phyloP scores from a whole-genome alignment of 2,797 vertebrate genomes.

The Nyctalus aviator region DNA sequence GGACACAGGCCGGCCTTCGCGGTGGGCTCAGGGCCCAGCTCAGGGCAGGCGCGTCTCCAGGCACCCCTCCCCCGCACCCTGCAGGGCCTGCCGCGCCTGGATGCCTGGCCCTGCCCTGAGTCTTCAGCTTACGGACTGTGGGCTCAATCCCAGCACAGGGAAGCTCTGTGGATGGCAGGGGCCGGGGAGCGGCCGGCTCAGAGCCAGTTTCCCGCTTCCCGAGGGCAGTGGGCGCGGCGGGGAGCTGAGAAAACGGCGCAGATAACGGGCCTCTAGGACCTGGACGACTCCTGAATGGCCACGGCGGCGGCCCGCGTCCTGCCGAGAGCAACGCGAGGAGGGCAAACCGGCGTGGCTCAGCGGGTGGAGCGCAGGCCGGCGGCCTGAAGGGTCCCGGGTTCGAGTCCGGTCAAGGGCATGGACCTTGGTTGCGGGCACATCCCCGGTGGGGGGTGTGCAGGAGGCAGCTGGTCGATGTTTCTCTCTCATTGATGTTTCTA shows the following conservation, averaged over 20 bases:
- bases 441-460: too few relatives aligned
- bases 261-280: constrained; percentile 88
- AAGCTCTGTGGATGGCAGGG: not conserved
- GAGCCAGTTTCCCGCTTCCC: constrained; percentile 64
- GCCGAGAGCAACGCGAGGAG: constrained; percentile 55
- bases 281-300: constrained; percentile 88
- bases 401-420: too few relatives aligned
- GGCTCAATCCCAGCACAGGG: not conserved
- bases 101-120: not conserved
- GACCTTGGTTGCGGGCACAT: too few relatives aligned
- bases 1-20: accelerated
- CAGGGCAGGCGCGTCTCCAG: not conserved
- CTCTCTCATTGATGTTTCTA: too few relatives aligned
- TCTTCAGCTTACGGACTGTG: not conserved
- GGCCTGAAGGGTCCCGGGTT: too few relatives aligned
- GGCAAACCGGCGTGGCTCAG: too few relatives aligned
- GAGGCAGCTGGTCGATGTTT: too few relatives aligned
- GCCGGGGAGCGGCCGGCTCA: not conserved
- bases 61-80: too few relatives aligned
- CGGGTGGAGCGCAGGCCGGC: not conserved
- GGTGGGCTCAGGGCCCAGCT: not conserved
- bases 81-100: not conserved
- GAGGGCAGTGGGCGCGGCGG: constrained; percentile 83
- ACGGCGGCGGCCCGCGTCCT: constrained; percentile 85
- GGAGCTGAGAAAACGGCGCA: constrained; percentile 88